phyloP scores from a whole-genome alignment of 2,113 vertebrate species.

The Grantiella picta region DNA sequence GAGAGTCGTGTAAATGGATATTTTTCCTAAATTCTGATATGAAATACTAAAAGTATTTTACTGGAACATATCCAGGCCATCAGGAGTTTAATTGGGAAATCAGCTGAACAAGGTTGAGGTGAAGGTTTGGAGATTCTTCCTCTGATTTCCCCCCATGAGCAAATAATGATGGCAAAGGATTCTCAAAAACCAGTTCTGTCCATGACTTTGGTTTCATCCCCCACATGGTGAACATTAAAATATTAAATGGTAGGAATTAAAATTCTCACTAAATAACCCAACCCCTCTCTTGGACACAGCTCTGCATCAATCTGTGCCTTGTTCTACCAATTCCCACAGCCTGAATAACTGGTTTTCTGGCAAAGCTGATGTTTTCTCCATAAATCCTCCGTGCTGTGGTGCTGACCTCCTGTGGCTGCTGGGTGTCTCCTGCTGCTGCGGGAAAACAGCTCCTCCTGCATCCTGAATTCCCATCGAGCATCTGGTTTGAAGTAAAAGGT shows the following conservation, averaged over 20 bases:
- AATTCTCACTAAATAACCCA: neutral
- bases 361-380: rapidly evolving
- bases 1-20: neutral
- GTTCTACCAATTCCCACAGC: rapidly evolving
- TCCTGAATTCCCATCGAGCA: rapidly evolving
- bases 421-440: neutral
- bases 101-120: neutral
- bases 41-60: neutral
- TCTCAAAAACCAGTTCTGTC: neutral
- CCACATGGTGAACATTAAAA: too few species aligned
- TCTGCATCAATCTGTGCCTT: rapidly evolving
- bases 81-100: neutral
- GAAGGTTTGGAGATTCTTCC: neutral
- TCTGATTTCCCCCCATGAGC: neutral
- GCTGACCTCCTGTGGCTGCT: neutral
- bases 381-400: neutral
- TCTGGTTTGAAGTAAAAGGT: neutral
- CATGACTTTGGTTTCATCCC: neutral
- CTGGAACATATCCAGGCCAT: neutral
- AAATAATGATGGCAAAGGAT: neutral
- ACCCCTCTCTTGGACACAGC: rapidly evolving
- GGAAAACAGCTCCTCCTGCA: neutral
- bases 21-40: neutral
- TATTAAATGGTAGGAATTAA: too few species aligned
- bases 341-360: neutral